Percentiles rank a stretch among this genome's conserved stretches.
Evolutionary conservation across 1,140 invertebrate genomes (phyloP).

Genomic region (Zaprionus capensis): DNA sequence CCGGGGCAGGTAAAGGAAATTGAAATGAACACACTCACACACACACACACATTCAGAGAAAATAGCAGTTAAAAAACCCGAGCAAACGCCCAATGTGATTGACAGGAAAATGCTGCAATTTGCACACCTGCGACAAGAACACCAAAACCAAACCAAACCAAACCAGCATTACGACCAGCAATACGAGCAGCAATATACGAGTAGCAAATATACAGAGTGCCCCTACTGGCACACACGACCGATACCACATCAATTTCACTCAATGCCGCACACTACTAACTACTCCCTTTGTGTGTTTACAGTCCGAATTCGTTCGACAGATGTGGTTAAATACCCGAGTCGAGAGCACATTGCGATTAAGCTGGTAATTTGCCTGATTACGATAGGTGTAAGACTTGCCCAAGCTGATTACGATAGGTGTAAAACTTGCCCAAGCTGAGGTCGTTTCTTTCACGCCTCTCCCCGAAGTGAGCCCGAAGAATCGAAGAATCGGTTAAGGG

Average conservation of each 20-base stretch:
- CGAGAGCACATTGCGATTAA: neutral
- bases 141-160: neutral
- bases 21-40: conserved; percentile 18
- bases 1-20: neutral
- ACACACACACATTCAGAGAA: conserved; percentile 3
- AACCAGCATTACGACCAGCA: neutral
- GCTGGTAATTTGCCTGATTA: neutral
- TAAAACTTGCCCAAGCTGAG: no score
- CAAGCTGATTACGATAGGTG: neutral
- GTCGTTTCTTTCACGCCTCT: no score
- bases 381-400: neutral
- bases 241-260: neutral
- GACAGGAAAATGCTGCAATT: conserved; percentile 25
- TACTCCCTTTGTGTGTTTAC: neutral
- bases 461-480: no score
- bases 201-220: no score
- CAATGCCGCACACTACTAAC: neutral
- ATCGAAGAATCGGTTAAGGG: no score
- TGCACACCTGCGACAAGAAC: conserved; percentile 8
- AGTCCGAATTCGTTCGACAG: neutral
- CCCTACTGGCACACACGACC: neutral
- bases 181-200: neutral
- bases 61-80: conserved; percentile 12
- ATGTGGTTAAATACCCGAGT: conserved; percentile 3
- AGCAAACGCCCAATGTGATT: conserved; percentile 13